Evolutionary conservation across 2,797 vertebrate species (phyloP).

Genomic region (Psittacula derbiana): DNA sequence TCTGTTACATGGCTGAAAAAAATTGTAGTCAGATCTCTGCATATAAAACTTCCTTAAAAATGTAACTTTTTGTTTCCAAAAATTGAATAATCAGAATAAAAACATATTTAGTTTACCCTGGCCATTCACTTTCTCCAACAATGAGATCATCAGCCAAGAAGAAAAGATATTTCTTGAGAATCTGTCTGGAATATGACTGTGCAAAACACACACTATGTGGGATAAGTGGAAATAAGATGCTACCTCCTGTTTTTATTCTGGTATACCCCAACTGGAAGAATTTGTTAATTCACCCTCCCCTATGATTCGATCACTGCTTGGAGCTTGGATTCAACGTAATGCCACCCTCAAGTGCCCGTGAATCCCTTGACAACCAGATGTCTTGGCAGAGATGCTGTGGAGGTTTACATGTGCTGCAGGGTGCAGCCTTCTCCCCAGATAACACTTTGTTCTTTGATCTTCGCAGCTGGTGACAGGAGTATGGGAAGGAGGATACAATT

Average conservation of each 20-base stretch:
- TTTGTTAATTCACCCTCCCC: neutral
- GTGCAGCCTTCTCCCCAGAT: neutral
- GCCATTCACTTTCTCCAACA: neutral
- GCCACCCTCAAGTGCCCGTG: accelerated
- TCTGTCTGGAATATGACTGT: neutral
- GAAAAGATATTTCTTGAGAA: neutral
- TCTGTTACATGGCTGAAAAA: neutral
- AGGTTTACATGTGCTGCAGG: neutral
- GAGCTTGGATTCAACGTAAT: neutral
- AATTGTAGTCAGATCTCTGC: neutral
- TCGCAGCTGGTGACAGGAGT: constrained; percentile 85
- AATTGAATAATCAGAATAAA: neutral
- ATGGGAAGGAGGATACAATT: constrained; percentile 88
- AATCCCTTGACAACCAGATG: neutral
- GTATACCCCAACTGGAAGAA: neutral
- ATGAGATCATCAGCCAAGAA: neutral
- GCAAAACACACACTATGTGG: neutral
- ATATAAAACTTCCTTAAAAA: neutral
- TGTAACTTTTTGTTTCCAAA: neutral
- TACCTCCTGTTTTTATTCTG: neutral
- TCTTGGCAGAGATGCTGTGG: neutral
- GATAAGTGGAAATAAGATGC: neutral
- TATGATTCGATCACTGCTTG: neutral
- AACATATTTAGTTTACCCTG: neutral
- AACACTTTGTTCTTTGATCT: constrained; percentile 23